Evolutionary conservation across 2,888 invertebrate genomes (phyloP).

Genomic region (Agrochola macilenta): DNA sequence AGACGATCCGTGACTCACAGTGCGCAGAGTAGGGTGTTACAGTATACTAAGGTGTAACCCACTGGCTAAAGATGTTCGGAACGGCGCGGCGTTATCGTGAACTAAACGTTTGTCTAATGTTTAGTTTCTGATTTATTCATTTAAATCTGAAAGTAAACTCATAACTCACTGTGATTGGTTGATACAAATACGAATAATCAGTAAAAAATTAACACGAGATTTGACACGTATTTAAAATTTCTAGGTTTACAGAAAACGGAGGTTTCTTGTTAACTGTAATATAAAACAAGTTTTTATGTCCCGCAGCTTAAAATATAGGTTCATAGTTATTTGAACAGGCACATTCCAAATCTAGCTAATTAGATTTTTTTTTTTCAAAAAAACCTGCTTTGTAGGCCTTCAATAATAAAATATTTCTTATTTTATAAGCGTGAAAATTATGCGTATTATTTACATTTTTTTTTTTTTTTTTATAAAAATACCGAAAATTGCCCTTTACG

Average conservation of each 20-base stretch:
- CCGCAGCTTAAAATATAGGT: neutral
- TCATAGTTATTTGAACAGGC: slow-evolving; percentile 1
- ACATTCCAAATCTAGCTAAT: slow-evolving; percentile 5
- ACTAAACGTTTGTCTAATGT: neutral
- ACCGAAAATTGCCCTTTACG: too few relatives aligned
- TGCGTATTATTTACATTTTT: slow-evolving; percentile 24
- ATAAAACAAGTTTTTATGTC: neutral
- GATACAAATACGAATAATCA: neutral
- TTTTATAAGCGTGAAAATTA: slow-evolving; percentile 12
- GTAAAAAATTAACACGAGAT: neutral
- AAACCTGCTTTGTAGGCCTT: neutral
- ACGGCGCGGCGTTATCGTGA: neutral
- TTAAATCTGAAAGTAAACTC: neutral
- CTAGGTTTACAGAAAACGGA: neutral
- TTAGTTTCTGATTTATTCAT: neutral
- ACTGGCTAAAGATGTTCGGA: neutral
- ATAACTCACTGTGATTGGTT: neutral
- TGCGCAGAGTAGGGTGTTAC: neutral
- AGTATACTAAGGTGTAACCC: neutral
- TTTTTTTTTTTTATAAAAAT: too few relatives aligned
- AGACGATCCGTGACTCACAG: slow-evolving; percentile 48
- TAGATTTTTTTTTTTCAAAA: too few relatives aligned
- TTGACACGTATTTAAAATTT: slow-evolving; percentile 4
- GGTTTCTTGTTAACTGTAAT: neutral
- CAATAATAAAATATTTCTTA: slow-evolving; percentile 26